phyloP scores from a whole-genome alignment of 2,888 invertebrate species.

The Tholera decimalis region DNA sequence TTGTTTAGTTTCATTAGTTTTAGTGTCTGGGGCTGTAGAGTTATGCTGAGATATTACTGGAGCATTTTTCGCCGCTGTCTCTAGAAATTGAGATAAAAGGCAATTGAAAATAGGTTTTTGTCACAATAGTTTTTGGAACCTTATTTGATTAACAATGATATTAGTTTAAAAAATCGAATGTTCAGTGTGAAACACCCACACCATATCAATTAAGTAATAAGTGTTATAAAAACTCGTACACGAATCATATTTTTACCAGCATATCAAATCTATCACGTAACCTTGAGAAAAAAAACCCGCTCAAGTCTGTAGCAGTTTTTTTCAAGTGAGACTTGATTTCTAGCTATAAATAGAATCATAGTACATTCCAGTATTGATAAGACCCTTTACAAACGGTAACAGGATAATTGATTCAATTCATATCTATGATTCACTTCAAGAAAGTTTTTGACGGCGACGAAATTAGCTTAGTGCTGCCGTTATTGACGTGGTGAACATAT shows the following conservation, averaged over 20 bases:
- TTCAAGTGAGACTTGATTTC: slow-evolving; percentile 12
- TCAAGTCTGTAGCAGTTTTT: slow-evolving; percentile 28
- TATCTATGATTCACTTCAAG: slow-evolving; percentile 8
- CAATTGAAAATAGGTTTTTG: background rate
- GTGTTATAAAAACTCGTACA: slow-evolving; percentile 9
- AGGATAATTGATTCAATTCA: slow-evolving; percentile 37
- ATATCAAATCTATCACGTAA: slow-evolving; percentile 24
- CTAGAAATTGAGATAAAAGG: slow-evolving; percentile 28
- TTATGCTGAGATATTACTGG: background rate
- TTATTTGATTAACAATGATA: background rate
- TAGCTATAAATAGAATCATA: slow-evolving; percentile 14
- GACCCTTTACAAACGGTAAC: slow-evolving; percentile 6
- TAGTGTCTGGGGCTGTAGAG: background rate
- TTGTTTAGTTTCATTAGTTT: background rate
- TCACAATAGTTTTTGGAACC: background rate
- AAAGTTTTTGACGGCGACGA: slow-evolving; percentile 17
- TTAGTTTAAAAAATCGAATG: too few relatives aligned
- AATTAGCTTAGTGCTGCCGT: slow-evolving; percentile 16
- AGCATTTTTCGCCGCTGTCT: background rate
- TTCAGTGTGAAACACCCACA: background rate
- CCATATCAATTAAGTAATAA: background rate
- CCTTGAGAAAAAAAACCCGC: slow-evolving; percentile 46
- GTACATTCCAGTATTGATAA: background rate
- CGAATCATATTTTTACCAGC: slow-evolving; percentile 9
- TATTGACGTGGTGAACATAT: slow-evolving; percentile 24